Evolutionary conservation across 2,113 vertebrate species (phyloP), one percentile per base, ranked within the genome.

Genomic region (Bagarius yarrelli): DNA sequence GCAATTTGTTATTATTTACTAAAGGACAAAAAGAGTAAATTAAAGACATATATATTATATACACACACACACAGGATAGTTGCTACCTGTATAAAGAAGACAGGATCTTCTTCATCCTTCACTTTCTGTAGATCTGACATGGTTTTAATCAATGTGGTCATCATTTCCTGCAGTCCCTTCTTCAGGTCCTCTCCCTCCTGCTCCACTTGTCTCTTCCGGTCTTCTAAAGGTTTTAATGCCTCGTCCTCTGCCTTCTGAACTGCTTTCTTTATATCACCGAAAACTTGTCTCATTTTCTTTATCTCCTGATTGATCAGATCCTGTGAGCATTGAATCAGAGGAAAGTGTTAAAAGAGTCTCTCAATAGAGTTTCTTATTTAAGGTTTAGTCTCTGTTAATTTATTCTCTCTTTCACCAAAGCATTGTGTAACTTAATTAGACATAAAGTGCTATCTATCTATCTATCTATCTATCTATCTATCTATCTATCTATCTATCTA

Each of bases 71-170:
- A 25, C 0, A n/a, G 3, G 57, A 34, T 61, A 8, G 34, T 55
- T 32, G 11, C 82, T 86, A 92, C 92, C 89, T 91, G 90, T 5
- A 93, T 83, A 56, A 91, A 93, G 5, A 85, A 60, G 16, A 93
- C 60, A 74, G 87, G 88, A 66, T 93, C 92, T 73, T 93, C 88
- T 0, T 87, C 79, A 0, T 21, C 0, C 4, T 79, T 63, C 12
- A 90, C 53, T 0, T 63, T 0, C 0, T 88, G 74, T 69, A 93
- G 47, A 0, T 87, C 73, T 2, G 53, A 44, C 23, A 89, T 83
- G 18, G 44, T 74, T 0, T 0, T 76, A 47, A 0, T 3, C 0
- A 91, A 79, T 0, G 21, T 8, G 1, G 1, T 12, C 4, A 90
- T 87, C 60, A 92, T 91, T 6, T 8, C 27, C 50, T 87, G 3